These are phyloP conservation scores for Bucorvus abyssinicus DNA, from an alignment of 2,797 vertebrate genomes.

Conservation along the genomic window DNA sequence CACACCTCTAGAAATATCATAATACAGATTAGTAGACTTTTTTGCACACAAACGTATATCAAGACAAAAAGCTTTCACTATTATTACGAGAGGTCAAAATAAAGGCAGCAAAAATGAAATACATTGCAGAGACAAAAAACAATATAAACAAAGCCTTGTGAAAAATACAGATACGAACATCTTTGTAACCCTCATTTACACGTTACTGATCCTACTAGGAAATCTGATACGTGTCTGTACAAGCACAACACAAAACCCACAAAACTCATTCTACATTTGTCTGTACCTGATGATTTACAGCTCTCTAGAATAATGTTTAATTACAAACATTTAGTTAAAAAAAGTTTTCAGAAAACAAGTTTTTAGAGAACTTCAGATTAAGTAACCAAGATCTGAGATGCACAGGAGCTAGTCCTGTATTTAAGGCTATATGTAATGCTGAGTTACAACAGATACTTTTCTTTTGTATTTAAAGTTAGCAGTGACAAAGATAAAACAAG, in stretches of 20 bases:
- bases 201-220: not conserved
- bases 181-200: not conserved
- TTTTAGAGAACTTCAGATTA: not conserved
- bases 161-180: not conserved
- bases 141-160: not conserved
- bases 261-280: not conserved
- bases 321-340: not conserved
- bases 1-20: not conserved
- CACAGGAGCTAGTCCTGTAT: not conserved
- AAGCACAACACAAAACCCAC: not conserved
- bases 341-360: not conserved
- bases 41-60: not conserved
- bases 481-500: not conserved
- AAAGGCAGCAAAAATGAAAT: not conserved
- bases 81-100: not conserved
- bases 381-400: not conserved
- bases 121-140: not conserved
- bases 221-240: not conserved
- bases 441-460: not conserved
- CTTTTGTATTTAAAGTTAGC: not conserved
- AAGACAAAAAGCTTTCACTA: not conserved
- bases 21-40: not conserved
- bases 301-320: not conserved
- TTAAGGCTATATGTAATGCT: not conserved
- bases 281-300: not conserved